Evolutionary conservation across 2,113 vertebrate species (phyloP).

Genomic region (Piaya cayana): DNA sequence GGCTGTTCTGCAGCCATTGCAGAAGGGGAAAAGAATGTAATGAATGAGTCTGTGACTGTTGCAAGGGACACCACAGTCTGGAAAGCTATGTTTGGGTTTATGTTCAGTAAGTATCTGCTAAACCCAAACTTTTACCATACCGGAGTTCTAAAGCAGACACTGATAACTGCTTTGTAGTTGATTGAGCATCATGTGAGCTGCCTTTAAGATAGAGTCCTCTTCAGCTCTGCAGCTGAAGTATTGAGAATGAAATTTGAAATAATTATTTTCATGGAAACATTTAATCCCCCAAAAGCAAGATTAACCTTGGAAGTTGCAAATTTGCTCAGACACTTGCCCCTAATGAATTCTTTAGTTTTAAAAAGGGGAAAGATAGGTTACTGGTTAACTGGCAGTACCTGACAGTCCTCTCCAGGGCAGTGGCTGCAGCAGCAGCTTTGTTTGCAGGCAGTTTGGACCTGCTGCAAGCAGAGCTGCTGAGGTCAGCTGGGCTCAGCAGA

Average conservation of each 20-base stretch:
- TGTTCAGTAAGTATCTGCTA: not conserved
- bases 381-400: slow-evolving; percentile 4
- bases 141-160: not conserved
- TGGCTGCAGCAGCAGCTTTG: not conserved
- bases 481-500: not conserved
- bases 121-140: not conserved
- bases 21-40: not conserved
- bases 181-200: not conserved
- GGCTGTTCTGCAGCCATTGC: not conserved
- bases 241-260: not conserved
- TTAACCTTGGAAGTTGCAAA: not conserved
- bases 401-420: rapidly evolving
- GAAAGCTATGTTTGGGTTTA: not conserved
- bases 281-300: not conserved
- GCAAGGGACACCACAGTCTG: not conserved
- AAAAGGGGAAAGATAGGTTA: not conserved
- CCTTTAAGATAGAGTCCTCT: not conserved
- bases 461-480: not conserved
- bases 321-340: not conserved
- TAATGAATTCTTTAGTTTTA: not conserved
- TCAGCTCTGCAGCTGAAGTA: not conserved
- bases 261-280: not conserved
- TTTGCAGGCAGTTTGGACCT: not conserved
- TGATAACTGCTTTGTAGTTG: not conserved
- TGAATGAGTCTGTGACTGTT: not conserved